A percentile compares a stretch with the other conserved stretches of the same genome.
Conservation (phyloP, 2,113 vertebrate genomes). For the Mesembrinibis cayennensis region DNA sequence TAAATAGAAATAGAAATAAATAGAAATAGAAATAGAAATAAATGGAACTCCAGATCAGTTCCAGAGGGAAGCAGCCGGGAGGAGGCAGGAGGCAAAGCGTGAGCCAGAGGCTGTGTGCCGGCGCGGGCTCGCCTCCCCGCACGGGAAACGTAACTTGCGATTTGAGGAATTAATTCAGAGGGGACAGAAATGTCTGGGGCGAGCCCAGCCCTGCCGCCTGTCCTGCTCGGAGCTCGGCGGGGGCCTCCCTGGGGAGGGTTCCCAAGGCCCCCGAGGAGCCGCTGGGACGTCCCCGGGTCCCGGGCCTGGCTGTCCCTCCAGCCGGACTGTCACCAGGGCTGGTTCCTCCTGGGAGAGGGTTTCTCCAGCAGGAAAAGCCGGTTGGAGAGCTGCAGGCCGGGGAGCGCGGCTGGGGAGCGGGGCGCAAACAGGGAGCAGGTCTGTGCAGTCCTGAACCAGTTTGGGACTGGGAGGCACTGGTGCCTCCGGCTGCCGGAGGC, state of each 20-base stretch:
- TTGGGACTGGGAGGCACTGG: neutral
- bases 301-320: neutral
- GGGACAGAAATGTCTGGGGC: neutral
- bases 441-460: neutral
- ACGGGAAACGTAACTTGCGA: neutral
- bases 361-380: conserved; percentile 18
- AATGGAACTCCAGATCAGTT: accelerated
- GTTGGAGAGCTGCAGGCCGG: neutral
- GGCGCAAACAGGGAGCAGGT: neutral
- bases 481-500: neutral
- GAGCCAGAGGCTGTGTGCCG: neutral
- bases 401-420: neutral
- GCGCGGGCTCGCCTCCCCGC: accelerated
- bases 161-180: neutral
- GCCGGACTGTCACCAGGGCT: neutral
- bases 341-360: neutral
- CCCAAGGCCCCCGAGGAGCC: neutral
- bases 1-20: neutral
- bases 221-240: neutral
- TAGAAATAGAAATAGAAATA: no score
- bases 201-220: neutral
- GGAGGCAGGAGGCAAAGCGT: neutral
- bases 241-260: neutral
- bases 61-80: neutral
- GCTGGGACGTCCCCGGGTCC: neutral